Evolutionary conservation across 2,113 vertebrate genomes (phyloP), one percentile per base, ranked within the genome.

Genomic region (Rhynchomys soricoides): DNA sequence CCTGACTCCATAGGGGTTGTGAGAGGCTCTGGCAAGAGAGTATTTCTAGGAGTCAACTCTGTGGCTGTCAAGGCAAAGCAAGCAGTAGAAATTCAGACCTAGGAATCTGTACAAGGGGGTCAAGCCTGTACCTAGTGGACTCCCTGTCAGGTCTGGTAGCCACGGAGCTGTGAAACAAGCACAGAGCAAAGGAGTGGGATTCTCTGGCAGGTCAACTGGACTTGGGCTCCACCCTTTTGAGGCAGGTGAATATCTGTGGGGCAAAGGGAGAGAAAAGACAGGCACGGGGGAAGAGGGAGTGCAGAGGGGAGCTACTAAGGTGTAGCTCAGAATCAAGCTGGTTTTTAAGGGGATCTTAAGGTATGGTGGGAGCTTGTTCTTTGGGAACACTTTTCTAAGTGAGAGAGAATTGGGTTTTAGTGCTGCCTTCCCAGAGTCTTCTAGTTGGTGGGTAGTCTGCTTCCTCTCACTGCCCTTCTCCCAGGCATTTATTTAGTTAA

Each of bases 21-120:
- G 24, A 68, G 24, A 57, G n/a, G 9, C 50, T 89, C n/a, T 4
- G 21, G 3, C n/a, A 43, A 59, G 11, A 71, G 34, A 24, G 29
- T 34, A 11, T 26, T n/a, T 59, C 22, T 29, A 43, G 22, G 22
- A 16, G 66, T 55, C 13, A 11, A 17, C 11, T 3, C 1, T n/a
- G 3, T 1, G 9, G 55, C 55, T 45, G 12, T 70, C 59, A 10
- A 10, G 97, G 90, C 86, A 83, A 95, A 97, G 97, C 94, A 97
- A 97, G 90, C 90, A 74, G 96, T 97, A 94, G 92, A 68, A 86
- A 98, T 95, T 97, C 97, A 97, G 97, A 98, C 98, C 97, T 98
- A 98, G 98, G 98, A 98, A 98, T 98, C 98, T 97, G 98, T 98
- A 98, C 96, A 96, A 91, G 92, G 97, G 89, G 96, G 95, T 96